phyloP scores from a whole-genome alignment of 2,113 vertebrate species.

The Hiodon tergisus region DNA sequence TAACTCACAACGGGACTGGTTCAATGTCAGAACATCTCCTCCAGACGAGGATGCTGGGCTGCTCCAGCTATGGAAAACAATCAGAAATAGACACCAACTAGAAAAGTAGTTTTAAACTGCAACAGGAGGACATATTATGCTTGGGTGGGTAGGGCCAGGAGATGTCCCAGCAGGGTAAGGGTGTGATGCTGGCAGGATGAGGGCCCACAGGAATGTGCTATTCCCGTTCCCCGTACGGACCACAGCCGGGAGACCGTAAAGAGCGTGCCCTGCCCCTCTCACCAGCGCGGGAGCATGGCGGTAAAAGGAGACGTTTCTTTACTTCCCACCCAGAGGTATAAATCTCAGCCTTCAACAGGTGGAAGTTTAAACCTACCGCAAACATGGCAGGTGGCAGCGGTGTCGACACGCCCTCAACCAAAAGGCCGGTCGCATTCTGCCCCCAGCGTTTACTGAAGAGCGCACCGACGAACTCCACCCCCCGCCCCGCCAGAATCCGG shows the following conservation, averaged over 20 bases:
- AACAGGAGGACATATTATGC: background rate
- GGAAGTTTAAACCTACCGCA: background rate
- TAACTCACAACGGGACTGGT: too few species aligned
- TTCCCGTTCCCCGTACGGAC: background rate
- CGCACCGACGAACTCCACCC: background rate
- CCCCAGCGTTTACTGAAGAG: background rate
- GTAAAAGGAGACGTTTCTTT: background rate
- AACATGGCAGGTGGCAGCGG: background rate
- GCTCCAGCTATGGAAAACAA: too few species aligned
- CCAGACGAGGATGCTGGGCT: too few species aligned
- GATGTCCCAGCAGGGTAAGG: slow-evolving; percentile 8
- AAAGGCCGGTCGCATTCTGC: too few species aligned
- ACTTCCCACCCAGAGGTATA: background rate
- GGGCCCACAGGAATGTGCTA: background rate
- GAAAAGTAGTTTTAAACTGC: slow-evolving; percentile 29
- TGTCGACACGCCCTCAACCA: background rate
- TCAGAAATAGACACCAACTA: background rate
- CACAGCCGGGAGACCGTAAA: background rate
- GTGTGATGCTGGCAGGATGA: background rate
- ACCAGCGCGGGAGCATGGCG: background rate
- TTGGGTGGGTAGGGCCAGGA: slow-evolving; percentile 17
- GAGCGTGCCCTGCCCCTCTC: too few species aligned
- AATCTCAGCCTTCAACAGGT: background rate
- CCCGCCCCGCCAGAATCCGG: slow-evolving; percentile 25
- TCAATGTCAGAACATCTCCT: too few species aligned